A percentile compares a stretch with the other conserved stretches of the same genome.
phyloP scores from a whole-genome alignment of 2,888 invertebrate genomes.

The Osmoderma eremita region DNA sequence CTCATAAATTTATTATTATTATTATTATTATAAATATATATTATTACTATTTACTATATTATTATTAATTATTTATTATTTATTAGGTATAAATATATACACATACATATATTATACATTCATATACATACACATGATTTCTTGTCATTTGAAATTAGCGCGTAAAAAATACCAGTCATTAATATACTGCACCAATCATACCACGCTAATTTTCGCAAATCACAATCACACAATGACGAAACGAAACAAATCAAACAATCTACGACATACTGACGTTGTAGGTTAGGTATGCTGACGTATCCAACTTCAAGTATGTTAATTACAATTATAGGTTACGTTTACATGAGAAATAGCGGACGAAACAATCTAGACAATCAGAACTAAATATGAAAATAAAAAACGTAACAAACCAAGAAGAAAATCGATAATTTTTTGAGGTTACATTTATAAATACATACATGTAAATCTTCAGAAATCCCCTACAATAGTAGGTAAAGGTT shows the following conservation, averaged over 20 bases:
- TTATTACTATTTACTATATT: slow-evolving; percentile 53
- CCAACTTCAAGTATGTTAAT: no score
- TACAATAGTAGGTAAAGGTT: background rate
- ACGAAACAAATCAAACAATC: background rate
- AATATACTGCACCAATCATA: slow-evolving; percentile 54
- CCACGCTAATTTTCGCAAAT: slow-evolving; percentile 50
- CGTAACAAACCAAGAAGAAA: slow-evolving; percentile 44
- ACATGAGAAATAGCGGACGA: background rate
- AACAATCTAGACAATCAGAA: slow-evolving; percentile 30
- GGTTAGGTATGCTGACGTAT: no score
- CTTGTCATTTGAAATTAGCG: slow-evolving; percentile 12
- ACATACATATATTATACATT: slow-evolving; percentile 14
- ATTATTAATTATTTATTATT: slow-evolving; percentile 35
- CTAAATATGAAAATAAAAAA: slow-evolving; percentile 6
- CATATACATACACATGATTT: slow-evolving; percentile 24
- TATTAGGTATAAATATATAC: slow-evolving; percentile 6
- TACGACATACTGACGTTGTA: no score
- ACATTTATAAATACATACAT: slow-evolving; percentile 46
- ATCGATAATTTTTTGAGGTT: slow-evolving; percentile 56
- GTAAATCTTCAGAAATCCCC: background rate
- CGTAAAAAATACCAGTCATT: no score
- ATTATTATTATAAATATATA: slow-evolving; percentile 53
- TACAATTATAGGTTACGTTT: no score
- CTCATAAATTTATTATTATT: slow-evolving; percentile 44
- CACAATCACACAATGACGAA: background rate